Evolutionary conservation across 2,113 vertebrate genomes (phyloP).

Genomic region (Platichthys flesus): DNA sequence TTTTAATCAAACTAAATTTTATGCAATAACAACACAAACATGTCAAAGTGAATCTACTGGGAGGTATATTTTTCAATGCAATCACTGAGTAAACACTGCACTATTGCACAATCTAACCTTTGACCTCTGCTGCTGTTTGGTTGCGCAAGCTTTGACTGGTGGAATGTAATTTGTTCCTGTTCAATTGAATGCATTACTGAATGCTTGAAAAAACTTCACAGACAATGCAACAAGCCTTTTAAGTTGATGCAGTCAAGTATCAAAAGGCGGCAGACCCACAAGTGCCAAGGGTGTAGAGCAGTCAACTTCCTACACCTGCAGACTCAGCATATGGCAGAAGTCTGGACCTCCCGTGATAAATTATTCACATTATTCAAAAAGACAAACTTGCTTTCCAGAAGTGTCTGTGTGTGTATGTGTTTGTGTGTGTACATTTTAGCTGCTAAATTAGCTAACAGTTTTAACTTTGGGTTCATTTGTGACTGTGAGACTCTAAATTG

Average conservation of each 20-base stretch:
- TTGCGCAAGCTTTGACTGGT: conserved; percentile 20
- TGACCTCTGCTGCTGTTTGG: conserved; percentile 22
- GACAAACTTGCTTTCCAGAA: conserved; percentile 42
- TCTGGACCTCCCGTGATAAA: conserved; percentile 65
- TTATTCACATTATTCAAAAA: conserved; percentile 25
- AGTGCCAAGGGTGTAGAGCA: conserved; percentile 44
- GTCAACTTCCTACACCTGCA: conserved; percentile 73
- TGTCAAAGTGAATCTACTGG: background rate
- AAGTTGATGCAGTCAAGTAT: conserved; percentile 16
- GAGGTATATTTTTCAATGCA: background rate
- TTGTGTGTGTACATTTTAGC: background rate
- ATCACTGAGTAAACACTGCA: background rate
- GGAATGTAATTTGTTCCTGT: conserved; percentile 9
- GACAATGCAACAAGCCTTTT: conserved; percentile 37
- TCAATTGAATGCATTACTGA: conserved; percentile 29
- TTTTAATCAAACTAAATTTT: background rate
- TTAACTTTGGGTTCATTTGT: background rate
- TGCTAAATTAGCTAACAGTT: background rate
- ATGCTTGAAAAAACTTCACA: conserved; percentile 38
- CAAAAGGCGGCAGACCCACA: conserved; percentile 27
- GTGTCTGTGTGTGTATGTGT: background rate
- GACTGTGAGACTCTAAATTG: no score
- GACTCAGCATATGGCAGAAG: conserved; percentile 64
- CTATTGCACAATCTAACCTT: background rate
- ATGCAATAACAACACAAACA: background rate